Percentiles rank a stretch among this genome's conserved stretches.
phyloP scores from a whole-genome alignment of 2,113 vertebrate species.

The Pycnonotus jocosus region DNA sequence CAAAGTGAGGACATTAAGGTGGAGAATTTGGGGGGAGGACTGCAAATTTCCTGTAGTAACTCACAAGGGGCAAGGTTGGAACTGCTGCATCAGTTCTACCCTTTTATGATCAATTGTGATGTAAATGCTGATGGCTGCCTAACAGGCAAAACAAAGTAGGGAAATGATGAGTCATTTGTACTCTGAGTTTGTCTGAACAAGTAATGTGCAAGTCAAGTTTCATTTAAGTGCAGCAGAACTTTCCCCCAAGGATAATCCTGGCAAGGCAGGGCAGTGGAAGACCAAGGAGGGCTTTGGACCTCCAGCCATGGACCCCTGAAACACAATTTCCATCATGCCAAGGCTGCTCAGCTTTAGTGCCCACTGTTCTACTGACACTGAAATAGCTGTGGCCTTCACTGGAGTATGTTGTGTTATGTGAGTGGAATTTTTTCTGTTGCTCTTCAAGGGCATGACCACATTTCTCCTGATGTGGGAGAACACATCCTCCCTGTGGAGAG shows the following conservation, averaged over 20 bases:
- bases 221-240: slow-evolving; percentile 29
- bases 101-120: slow-evolving; percentile 64
- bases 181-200: slow-evolving; percentile 63
- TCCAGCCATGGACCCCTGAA: background rate
- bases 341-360: background rate
- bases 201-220: slow-evolving; percentile 59
- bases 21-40: background rate
- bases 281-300: background rate
- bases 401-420: background rate
- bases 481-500: background rate
- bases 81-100: slow-evolving; percentile 11
- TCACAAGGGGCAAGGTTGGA: slow-evolving; percentile 24
- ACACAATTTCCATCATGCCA: background rate
- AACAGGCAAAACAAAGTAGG: slow-evolving; percentile 64
- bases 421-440: background rate
- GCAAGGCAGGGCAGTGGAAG: slow-evolving; percentile 2
- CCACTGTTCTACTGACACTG: background rate
- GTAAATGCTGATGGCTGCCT: slow-evolving; percentile 65
- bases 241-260: background rate
- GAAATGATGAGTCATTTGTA: slow-evolving; percentile 67
- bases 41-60: slow-evolving; percentile 11
- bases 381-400: background rate
- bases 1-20: background rate
- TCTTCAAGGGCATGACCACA: background rate
- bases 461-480: background rate